Base-by-base conservation (phyloP, 2,113 vertebrate genomes). In the Trematomus loennbergii region DNA sequence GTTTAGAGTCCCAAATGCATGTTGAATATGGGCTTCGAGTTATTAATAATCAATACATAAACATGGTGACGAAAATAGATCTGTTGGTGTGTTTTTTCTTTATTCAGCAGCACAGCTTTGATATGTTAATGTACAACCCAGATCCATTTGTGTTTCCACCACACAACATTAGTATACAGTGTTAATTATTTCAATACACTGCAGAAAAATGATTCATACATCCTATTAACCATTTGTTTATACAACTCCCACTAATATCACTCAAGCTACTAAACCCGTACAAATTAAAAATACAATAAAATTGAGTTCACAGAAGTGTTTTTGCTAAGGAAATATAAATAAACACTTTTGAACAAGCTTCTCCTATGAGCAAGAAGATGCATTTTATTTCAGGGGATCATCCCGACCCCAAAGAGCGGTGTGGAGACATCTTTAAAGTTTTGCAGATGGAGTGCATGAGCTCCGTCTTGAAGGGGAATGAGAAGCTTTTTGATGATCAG, bases 81-180 rank as follows among this genome's bases (percentile, higher is more conserved):
- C 59, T 45, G 53, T 20, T 67, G 49, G 61, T 52, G 55, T 63
- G 9, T 82, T 79, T 71, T 43, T 43, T 53, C 25, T 53, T 65
- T 58, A 79, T 84, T 66, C 64, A 78, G 64, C 57, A 53, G 52
- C 69, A 22, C 52, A 1, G 60, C 52, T 73, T 29, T 54, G 22
- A 72, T 68, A 45, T 78, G 78, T 55, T 82, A 33, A 91, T 82
- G 81, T 57, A 55, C 22, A 20, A 68, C 1, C 43, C 53, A 25
- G 40, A 63, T 72, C 69, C 81, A 87, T 85, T 85, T 89, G 67
- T 61, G 74, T 22, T 63, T 71, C 65, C 22, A 18, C n/a, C 10
- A 59, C 62, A 75, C 64, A 54, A 82, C 55, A 54, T n/a, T 12
- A 75, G 13, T 16, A 63, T 43, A 33, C 5, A 72, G 48, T 2